Evolutionary conservation across 2,797 vertebrate species (phyloP).

Genomic region (Bucorvus abyssinicus): DNA sequence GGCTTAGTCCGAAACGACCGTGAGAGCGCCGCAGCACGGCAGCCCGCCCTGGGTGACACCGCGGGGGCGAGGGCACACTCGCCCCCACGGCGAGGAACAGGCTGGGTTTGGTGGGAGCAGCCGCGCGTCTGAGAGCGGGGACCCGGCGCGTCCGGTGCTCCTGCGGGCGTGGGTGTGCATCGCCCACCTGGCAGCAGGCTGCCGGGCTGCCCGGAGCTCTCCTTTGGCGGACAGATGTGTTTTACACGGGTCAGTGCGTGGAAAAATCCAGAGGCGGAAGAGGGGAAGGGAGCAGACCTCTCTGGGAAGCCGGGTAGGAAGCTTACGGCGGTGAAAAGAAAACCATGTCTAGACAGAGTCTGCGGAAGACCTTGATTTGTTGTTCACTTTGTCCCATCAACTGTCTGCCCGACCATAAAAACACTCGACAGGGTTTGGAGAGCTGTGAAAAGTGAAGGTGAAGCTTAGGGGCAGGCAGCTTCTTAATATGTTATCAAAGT

Average conservation of each 20-base stretch:
- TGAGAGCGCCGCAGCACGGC: accelerated
- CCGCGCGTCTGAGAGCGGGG: accelerated
- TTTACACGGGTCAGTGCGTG: neutral
- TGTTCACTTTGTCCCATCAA: neutral
- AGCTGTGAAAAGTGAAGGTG: neutral
- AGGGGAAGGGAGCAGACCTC: neutral
- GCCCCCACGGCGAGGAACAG: accelerated
- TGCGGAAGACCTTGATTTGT: neutral
- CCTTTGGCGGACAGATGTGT: accelerated
- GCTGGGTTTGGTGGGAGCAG: accelerated
- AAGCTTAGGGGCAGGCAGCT: neutral
- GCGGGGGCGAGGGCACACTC: neutral
- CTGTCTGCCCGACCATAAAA: neutral
- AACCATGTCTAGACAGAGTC: neutral
- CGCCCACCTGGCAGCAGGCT: too few species aligned
- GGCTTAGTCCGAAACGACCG: accelerated
- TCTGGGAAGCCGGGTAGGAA: neutral
- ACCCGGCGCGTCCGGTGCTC: accelerated
- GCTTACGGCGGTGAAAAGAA: neutral
- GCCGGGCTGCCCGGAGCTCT: neutral
- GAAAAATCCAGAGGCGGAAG: neutral
- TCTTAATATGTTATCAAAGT: neutral
- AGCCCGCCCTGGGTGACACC: neutral
- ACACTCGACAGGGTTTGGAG: accelerated
- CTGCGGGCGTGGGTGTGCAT: accelerated